A percentile compares a stretch with the other conserved stretches of the same genome.
These are phyloP conservation scores for Takifugu rubripes DNA, from an alignment of 2,797 vertebrate species.

Conservation along the genomic window DNA sequence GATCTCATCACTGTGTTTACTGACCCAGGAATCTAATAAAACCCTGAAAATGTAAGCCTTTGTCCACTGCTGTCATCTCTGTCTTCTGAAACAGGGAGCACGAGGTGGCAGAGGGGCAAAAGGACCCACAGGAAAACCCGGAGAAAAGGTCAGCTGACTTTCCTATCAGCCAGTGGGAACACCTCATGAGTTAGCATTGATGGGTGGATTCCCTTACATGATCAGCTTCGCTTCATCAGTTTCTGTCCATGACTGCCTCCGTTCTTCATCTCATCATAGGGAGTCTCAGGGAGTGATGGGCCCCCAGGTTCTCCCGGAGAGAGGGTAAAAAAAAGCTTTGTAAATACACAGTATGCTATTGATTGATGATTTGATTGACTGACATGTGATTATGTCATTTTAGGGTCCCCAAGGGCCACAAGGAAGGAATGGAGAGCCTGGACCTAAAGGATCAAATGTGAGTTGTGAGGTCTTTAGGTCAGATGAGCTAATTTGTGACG, in stretches of 20 bases:
- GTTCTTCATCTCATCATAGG: constrained; percentile 66
- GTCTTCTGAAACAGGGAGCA: constrained; percentile 77
- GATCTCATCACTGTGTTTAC: neutral
- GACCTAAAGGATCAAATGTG: constrained; percentile 92
- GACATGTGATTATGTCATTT: constrained; percentile 8
- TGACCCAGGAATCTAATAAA: neutral
- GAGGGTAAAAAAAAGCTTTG: constrained; percentile 74
- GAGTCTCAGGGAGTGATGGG: constrained; percentile 89
- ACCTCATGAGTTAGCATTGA: neutral
- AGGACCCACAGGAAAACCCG: constrained; percentile 92
- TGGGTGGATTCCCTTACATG: neutral
- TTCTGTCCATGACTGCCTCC: neutral
- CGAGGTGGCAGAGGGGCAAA: constrained; percentile 87
- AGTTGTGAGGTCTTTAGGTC: constrained; percentile 55
- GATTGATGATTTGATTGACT: neutral
- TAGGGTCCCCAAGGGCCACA: constrained; percentile 94
- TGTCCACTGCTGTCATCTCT: neutral
- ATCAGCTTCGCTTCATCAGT: constrained; percentile 1
- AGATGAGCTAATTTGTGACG: no score
- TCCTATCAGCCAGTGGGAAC: constrained; percentile 15
- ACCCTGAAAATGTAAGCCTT: neutral
- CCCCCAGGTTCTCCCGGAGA: constrained; percentile 89
- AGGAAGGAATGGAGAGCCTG: constrained; percentile 90
- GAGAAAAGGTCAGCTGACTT: constrained; percentile 85
- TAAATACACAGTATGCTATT: neutral